Evolutionary conservation across 2,888 invertebrate species (phyloP).

Genomic region (Zootermopsis nevadensis): DNA sequence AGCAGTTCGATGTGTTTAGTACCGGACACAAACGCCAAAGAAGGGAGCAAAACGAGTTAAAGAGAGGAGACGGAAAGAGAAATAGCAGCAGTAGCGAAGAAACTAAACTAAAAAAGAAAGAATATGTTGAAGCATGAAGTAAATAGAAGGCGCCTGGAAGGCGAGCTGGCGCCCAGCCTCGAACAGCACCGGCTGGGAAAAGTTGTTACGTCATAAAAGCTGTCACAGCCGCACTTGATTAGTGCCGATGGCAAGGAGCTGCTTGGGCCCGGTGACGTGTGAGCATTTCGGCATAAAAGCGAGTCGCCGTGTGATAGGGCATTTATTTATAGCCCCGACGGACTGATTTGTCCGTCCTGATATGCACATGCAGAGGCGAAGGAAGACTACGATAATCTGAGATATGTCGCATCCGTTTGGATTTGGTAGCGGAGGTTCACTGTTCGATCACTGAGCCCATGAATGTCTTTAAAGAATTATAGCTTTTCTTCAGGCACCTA

Average conservation of each 20-base stretch:
- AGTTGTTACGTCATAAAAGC: slow-evolving; percentile 2
- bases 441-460: too few species aligned
- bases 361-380: too few species aligned
- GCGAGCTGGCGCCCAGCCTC: slow-evolving; percentile 5
- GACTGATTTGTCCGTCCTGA: too few species aligned
- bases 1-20: neutral
- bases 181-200: slow-evolving; percentile 3
- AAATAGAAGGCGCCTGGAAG: neutral
- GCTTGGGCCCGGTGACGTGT: too few species aligned
- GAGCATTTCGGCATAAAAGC: too few species aligned
- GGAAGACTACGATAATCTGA: too few species aligned
- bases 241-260: neutral
- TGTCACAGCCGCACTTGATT: slow-evolving; percentile 11
- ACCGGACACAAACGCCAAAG: neutral
- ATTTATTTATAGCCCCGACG: too few species aligned
- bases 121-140: neutral
- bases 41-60: neutral
- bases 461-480: too few species aligned
- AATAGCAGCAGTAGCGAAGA: slow-evolving; percentile 11
- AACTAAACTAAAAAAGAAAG: neutral
- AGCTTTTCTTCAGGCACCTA: too few species aligned
- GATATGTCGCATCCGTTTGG: too few species aligned
- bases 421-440: too few species aligned
- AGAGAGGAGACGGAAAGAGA: neutral
- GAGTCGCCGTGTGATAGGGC: too few species aligned